These are phyloP conservation scores for Acrocera orbiculus DNA, from an alignment of 2,888 invertebrate species.

Conservation along the genomic window DNA sequence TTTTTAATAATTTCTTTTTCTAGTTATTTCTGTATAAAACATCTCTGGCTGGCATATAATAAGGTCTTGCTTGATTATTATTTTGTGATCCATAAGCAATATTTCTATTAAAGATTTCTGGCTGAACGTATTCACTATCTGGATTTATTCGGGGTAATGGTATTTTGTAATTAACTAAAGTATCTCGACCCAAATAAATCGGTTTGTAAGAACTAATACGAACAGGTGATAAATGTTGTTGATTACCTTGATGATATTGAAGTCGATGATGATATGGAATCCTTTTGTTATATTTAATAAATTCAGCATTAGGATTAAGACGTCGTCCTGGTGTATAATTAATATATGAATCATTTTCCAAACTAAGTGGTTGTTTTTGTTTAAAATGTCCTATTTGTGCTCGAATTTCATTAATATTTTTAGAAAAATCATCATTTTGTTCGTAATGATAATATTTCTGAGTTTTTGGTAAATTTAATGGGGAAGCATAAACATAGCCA, in stretches of 20 bases:
- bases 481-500: slow-evolving; percentile 20
- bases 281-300: too few species aligned
- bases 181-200: slow-evolving; percentile 41
- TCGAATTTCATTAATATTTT: slow-evolving; percentile 2
- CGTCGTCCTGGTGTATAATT: slow-evolving; percentile 43
- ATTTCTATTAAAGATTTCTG: slow-evolving; percentile 7
- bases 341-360: slow-evolving; percentile 42
- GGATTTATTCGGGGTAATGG: slow-evolving; percentile 51
- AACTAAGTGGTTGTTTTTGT: slow-evolving; percentile 37
- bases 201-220: slow-evolving; percentile 1
- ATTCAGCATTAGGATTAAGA: slow-evolving; percentile 48
- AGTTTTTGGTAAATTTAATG: slow-evolving; percentile 14
- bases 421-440: slow-evolving; percentile 2
- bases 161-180: slow-evolving; percentile 48
- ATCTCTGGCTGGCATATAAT: slow-evolving; percentile 3
- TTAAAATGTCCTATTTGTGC: slow-evolving; percentile 45
- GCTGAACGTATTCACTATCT: slow-evolving; percentile 39
- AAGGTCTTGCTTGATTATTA: slow-evolving; percentile 2
- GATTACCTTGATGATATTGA: slow-evolving; percentile 12
- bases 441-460: slow-evolving; percentile 17
- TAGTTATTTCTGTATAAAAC: slow-evolving; percentile 6
- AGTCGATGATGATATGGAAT: slow-evolving; percentile 32
- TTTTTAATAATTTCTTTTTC: too few species aligned
- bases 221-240: background rate
- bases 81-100: background rate